These are phyloP conservation scores for Drosophila austrosaltans DNA, from an alignment of 2,888 invertebrate genomes.

Conservation along the genomic window DNA sequence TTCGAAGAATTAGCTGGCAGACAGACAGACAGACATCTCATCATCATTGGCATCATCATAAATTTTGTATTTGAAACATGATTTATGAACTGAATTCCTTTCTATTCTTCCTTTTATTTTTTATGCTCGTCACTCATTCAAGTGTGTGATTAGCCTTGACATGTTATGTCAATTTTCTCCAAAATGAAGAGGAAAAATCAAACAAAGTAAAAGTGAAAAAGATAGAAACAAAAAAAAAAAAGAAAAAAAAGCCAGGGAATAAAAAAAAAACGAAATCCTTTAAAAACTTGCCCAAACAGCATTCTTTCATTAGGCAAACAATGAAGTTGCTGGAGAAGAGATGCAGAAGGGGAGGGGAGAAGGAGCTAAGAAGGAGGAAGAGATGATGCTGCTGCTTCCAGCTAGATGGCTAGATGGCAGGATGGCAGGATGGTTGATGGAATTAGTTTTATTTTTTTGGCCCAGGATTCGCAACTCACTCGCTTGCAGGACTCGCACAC, in stretches of 20 bases:
- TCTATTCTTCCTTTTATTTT: conserved; percentile 41
- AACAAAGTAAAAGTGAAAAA: conserved; percentile 51
- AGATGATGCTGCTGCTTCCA: not conserved
- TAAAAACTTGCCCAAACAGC: conserved; percentile 77
- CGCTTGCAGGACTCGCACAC: conserved; percentile 54
- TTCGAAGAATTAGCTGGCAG: conserved; percentile 49
- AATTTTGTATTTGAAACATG: conserved; percentile 66
- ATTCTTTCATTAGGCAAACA: conserved; percentile 79
- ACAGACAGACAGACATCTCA: conserved; percentile 3
- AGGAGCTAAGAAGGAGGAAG: not conserved
- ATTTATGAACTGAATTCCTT: conserved; percentile 70
- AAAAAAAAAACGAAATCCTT: conserved; percentile 63
- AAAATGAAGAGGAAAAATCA: conserved; percentile 49
- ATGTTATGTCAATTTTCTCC: conserved; percentile 73
- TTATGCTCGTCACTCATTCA: conserved; percentile 55
- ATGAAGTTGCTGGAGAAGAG: conserved; percentile 40
- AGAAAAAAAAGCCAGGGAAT: conserved; percentile 4
- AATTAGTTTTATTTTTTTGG: conserved; percentile 77
- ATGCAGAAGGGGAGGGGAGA: not conserved
- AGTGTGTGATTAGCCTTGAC: conserved; percentile 74
- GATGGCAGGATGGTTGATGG: conserved; percentile 64
- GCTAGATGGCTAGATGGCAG: conserved; percentile 10
- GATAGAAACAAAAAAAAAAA: conserved; percentile 7
- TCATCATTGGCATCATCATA: conserved; percentile 64
- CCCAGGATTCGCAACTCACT: conserved; percentile 21